A percentile compares a stretch with the other conserved stretches of the same genome.
These are phyloP conservation scores for Leptura quadrifasciata DNA, from an alignment of 2,888 invertebrate species.

Conservation along the genomic window DNA sequence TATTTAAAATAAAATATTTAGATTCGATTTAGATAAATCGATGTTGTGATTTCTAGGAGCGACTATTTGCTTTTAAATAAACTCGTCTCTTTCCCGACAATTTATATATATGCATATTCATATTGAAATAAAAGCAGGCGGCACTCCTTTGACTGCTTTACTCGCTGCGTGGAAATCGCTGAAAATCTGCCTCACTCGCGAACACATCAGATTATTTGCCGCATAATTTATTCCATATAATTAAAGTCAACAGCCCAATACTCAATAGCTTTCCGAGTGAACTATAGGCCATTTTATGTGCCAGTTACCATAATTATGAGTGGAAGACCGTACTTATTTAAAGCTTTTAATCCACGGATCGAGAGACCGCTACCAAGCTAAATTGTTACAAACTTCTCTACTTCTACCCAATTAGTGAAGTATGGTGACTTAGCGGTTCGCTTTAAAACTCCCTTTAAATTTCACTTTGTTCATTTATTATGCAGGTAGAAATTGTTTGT, in stretches of 20 bases:
- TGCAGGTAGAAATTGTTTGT: slow-evolving; percentile 49
- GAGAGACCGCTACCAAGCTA: slow-evolving; percentile 5
- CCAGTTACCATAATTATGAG: slow-evolving; percentile 28
- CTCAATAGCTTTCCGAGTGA: slow-evolving; percentile 4
- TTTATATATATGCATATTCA: background rate
- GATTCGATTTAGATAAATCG: no score
- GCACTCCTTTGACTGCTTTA: background rate
- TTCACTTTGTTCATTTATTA: slow-evolving; percentile 54
- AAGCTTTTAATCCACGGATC: slow-evolving; percentile 30
- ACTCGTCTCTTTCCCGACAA: background rate
- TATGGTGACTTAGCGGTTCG: slow-evolving; percentile 55
- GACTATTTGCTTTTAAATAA: background rate
- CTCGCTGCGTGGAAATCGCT: background rate
- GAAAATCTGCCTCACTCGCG: background rate
- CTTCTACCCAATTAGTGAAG: slow-evolving; percentile 55
- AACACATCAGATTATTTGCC: slow-evolving; percentile 7
- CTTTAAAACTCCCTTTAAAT: slow-evolving; percentile 51
- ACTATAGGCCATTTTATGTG: slow-evolving; percentile 7
- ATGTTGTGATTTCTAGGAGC: no score
- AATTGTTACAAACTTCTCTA: slow-evolving; percentile 47
- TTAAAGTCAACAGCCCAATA: slow-evolving; percentile 7
- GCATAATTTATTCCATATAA: slow-evolving; percentile 7
- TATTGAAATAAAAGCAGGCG: background rate
- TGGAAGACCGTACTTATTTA: slow-evolving; percentile 26
- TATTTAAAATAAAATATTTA: no score